Conservation (phyloP, 2,113 vertebrate species). For the Prunella fulvescens region DNA sequence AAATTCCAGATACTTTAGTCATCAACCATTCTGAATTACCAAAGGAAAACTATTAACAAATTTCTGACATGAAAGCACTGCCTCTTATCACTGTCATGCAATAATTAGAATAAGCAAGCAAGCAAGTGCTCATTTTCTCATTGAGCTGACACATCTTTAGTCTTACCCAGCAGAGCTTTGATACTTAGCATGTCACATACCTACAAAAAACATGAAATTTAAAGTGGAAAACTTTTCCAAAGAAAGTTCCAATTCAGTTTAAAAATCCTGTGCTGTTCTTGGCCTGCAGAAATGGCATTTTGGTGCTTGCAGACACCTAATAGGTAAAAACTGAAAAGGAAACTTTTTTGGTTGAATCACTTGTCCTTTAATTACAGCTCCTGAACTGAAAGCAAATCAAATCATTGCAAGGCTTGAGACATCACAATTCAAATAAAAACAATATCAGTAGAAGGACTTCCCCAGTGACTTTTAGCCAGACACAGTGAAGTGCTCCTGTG, state of each 20-base stretch:
- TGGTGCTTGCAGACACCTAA: neutral
- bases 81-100: constrained; percentile 5
- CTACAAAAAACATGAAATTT: neutral
- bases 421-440: neutral
- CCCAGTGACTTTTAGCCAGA: neutral
- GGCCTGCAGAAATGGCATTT: neutral
- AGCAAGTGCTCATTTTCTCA: constrained; percentile 18
- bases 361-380: neutral
- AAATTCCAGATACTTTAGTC: constrained; percentile 25
- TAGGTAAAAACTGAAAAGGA: neutral
- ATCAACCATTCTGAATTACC: constrained; percentile 4
- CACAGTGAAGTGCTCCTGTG: no score
- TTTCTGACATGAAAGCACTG: neutral
- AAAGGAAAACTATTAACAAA: constrained; percentile 24
- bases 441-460: neutral
- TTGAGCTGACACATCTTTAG: neutral
- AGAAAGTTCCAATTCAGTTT: neutral
- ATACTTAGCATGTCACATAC: neutral
- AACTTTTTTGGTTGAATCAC: neutral
- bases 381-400: neutral
- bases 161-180: neutral
- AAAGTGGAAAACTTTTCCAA: neutral
- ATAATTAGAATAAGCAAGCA: neutral
- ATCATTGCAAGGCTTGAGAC: neutral
- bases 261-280: neutral